Evolutionary conservation across 2,113 vertebrate species (phyloP).

Genomic region (Gymnorhina tibicen): DNA sequence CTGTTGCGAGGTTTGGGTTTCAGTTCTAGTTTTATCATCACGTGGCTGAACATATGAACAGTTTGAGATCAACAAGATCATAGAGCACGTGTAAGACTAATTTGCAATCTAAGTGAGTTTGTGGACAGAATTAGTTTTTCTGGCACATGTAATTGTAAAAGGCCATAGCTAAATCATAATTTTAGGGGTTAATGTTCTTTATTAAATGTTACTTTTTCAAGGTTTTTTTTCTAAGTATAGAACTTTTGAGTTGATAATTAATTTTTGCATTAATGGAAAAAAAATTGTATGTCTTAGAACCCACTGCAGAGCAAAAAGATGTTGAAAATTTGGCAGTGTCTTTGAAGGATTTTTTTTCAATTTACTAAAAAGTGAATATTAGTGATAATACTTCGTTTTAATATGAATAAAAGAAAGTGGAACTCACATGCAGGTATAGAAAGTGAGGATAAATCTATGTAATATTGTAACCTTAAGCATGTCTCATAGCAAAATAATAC

Average conservation of each 20-base stretch:
- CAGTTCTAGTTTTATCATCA: slow-evolving; percentile 6
- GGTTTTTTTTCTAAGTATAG: neutral
- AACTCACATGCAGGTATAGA: neutral
- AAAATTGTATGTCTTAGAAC: neutral
- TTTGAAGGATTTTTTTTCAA: neutral
- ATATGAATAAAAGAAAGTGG: neutral
- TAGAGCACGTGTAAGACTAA: neutral
- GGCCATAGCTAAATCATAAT: neutral
- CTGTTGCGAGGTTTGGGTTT: neutral
- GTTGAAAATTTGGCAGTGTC: neutral
- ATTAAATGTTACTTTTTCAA: neutral
- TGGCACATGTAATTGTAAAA: neutral
- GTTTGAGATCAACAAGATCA: neutral
- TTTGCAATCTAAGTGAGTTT: neutral
- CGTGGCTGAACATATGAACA: neutral
- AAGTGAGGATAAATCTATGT: neutral
- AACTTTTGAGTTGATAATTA: neutral
- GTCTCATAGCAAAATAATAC: neutral
- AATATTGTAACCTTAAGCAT: neutral
- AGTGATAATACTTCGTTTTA: neutral
- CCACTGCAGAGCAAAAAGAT: neutral
- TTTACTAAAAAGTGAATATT: neutral
- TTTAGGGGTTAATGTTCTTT: neutral
- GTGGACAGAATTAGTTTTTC: neutral
- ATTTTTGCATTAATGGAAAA: neutral